Evolutionary conservation across 2,888 invertebrate genomes (phyloP), one percentile per base, ranked within the genome.

Genomic region (Calameuta filiformis): DNA sequence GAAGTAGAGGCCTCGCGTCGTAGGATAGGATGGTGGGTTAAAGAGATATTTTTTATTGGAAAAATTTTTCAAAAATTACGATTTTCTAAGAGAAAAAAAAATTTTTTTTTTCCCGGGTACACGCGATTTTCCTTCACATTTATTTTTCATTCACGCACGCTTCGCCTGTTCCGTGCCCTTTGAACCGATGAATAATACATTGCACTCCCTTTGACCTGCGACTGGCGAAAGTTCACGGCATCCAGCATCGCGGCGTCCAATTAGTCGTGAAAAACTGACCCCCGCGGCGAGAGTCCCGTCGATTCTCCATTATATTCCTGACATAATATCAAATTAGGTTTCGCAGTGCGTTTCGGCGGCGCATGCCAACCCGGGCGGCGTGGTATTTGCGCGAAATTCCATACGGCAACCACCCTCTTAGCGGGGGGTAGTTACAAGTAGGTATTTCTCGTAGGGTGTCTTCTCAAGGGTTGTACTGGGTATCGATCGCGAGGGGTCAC

Each of bases 261-360:
- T 84, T 84, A 84, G 83, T 84, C 81, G 83, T 80, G 75, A 80
- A 80, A 81, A 83, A 82, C 78, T 81, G 80, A 80, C 76, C 81
- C 83, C 79, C 77, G 77, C 80, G 79, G 80, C 79, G 77, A 75
- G 79, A 80, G 79, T 79, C 79, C 82, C 74, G 76, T 76, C 34
- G 69, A 79, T 76, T 81, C 75, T 79, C 78, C 75, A 79, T 79
- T 81, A 79, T 83, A 80, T 78, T 78, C 77, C 71, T 73, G 77
- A 79, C 33, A 69, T 69, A 83, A 84, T 84, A 84, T 84, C 81
- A 81, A 81, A 82, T 84, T 84, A 84, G 83, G 81, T 81, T 83
- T 84, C 81, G 15, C 76, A 75, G 3, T 76, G 73, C 35, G 35
- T 75, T 79, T 79, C 79, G 40, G 40, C 74, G 34, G 12, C 56